Evolutionary conservation across 2,888 invertebrate genomes (phyloP), one percentile per base, ranked within the genome.

Genomic region (Aphrophora alni): DNA sequence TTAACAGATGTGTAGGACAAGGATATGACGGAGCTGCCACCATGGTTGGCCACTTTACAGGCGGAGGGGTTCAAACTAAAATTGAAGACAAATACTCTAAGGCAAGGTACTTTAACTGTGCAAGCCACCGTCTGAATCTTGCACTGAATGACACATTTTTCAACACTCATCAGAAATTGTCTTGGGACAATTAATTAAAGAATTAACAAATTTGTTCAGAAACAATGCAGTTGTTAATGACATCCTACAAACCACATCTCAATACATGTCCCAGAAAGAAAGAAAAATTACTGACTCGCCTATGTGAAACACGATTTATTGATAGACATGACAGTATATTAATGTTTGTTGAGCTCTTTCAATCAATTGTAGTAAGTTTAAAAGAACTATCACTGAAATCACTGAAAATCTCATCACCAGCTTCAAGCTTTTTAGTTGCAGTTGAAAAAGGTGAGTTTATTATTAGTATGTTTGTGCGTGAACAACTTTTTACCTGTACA

Each of bases 11-110:
- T 21, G 28, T 73, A 27, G 27, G 73, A 10, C 73, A 73, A 73
- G 73, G 73, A 1, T 73, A 73, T 28, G 73, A 73, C 17, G 73
- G 73, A 73, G 27, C n/a, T 27, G 25, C 73, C 28, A 73, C 73
- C 4, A 73, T 28, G 28, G 10, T 10, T 73, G 73, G 33, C 44
- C 44, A 44, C 14, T 14, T 73, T 12, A 28, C 73, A 7, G 28
- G 10, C 10, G n/a, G 25, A 10, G 72, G 72, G 21, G 73, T 73
- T 44, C 73, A 73, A 73, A 73, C 27, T 21, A 28, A 28, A 28
- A 28, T 73, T 28, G 3, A 10, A 28, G 28, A 73, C 5, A 44
- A 14, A 14, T 44, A 14, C 8, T 14, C 44, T 2, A 28, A n/a
- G n/a, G n/a, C n/a, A n/a, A n/a, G n/a, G n/a, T n/a, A n/a, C n/a